Conservation (phyloP, 2,888 invertebrate species). For the Iphiclides podalirius region DNA sequence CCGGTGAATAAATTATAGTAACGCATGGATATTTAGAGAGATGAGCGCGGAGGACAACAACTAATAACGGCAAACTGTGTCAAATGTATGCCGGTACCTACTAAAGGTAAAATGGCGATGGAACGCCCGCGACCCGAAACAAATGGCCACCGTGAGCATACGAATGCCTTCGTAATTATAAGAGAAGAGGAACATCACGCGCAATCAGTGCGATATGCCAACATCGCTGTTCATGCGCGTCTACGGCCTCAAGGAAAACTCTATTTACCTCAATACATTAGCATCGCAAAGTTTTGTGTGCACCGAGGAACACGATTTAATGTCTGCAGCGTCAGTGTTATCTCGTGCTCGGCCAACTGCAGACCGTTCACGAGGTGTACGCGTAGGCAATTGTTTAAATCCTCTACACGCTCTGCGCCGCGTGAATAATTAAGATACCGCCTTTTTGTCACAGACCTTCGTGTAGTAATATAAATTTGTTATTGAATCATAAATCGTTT, state of each 20-base stretch:
- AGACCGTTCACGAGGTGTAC: slow-evolving; percentile 7
- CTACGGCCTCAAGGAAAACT: slow-evolving; percentile 45
- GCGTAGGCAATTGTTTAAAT: no score
- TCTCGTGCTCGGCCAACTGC: slow-evolving; percentile 12
- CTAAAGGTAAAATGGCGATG: slow-evolving; percentile 1
- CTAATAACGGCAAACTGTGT: no score
- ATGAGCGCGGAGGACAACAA: no score
- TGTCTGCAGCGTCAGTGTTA: slow-evolving; percentile 27
- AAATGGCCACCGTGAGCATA: slow-evolving; percentile 3
- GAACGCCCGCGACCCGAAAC: slow-evolving; percentile 17
- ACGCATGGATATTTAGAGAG: background rate
- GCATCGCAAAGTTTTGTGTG: slow-evolving; percentile 44
- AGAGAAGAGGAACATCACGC: slow-evolving; percentile 2
- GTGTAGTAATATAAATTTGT: no score
- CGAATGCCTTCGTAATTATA: slow-evolving; percentile 8
- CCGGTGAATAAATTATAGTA: background rate
- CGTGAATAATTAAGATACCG: slow-evolving; percentile 5
- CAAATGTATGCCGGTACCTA: no score
- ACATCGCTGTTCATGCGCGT: no score
- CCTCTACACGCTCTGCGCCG: background rate
- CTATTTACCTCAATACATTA: slow-evolving; percentile 47
- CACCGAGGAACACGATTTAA: no score
- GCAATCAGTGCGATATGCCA: no score
- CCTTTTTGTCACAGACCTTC: background rate
- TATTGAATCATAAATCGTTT: no score